These are phyloP conservation scores for Cottoperca gobio DNA, from an alignment of 2,797 vertebrate species.

Conservation along the genomic window DNA sequence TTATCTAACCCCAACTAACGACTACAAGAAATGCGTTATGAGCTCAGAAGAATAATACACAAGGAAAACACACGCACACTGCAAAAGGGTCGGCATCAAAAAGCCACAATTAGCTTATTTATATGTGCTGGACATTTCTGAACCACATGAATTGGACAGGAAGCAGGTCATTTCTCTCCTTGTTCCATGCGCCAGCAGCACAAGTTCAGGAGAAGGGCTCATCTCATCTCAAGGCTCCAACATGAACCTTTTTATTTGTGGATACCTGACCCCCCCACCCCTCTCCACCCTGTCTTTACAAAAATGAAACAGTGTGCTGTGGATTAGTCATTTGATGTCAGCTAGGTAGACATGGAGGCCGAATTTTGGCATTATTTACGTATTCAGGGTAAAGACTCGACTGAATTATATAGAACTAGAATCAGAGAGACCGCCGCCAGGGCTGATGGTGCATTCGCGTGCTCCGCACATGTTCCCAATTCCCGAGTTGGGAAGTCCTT, in stretches of 20 bases:
- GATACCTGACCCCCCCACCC: constrained; percentile 22
- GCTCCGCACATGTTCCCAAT: too few relatives aligned
- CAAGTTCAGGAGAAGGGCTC: constrained; percentile 79
- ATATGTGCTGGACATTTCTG: constrained; percentile 83
- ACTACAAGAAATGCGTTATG: constrained; percentile 81
- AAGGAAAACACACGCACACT: constrained; percentile 40
- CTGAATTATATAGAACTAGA: background rate
- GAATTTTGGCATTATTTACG: constrained; percentile 2
- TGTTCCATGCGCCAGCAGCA: constrained; percentile 54
- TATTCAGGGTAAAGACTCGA: background rate
- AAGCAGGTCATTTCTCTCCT: constrained; percentile 80
- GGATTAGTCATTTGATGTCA: constrained; percentile 16
- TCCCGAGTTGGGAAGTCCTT: too few relatives aligned
- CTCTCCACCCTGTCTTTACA: background rate
- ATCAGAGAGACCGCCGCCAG: too few relatives aligned
- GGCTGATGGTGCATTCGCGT: too few relatives aligned
- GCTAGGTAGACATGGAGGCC: background rate
- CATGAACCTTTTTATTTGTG: constrained; percentile 51
- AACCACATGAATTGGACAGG: constrained; percentile 84
- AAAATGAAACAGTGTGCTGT: constrained; percentile 7
- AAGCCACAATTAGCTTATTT: constrained; percentile 88
- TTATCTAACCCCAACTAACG: constrained; percentile 75
- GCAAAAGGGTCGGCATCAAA: constrained; percentile 74
- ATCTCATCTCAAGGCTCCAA: constrained; percentile 63
- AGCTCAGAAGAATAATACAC: constrained; percentile 85